Base-by-base conservation (phyloP, 2,113 vertebrate genomes). In the Crotalus horridus region DNA sequence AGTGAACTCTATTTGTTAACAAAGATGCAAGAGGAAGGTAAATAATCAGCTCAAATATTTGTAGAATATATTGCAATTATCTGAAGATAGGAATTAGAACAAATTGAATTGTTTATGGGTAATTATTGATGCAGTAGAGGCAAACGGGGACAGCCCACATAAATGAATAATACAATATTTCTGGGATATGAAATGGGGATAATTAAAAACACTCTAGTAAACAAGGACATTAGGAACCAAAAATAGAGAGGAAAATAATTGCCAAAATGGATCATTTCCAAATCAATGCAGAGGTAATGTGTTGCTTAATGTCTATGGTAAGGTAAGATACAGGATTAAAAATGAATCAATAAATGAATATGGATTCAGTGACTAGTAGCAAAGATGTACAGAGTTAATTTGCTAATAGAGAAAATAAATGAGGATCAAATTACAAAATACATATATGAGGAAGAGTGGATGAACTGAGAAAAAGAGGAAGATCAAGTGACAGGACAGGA, bases 31-130 rank as follows among this genome's bases (percentile, higher is more conserved):
- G 93, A 85, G 95, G 53, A 91, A 97, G 96, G 93, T 96, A 96
- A 96, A 95, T 96, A 89, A 94, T 94, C 95, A 92, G 85, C 92
- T 95, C 96, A 98, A 98, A 98, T 98, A 98, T 98, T 98, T 97
- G 96, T 96, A 91, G 64, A 96, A 93, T 93, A 96, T 97, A 98
- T 97, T 97, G 97, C 95, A 98, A 97, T 97, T 96, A 94, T 58
- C 74, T 94, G 64, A 96, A 93, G 93, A 93, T 94, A 94, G 90
- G 96, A 29, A 93, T 29, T 95, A 94, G 74, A 92, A 89, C 90
- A 96, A 95, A 90, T 1, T 2, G 92, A 89, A 91, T 56, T 95
- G 46, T 91, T 94, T 93, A 15, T 46, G 1, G 1, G 51, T 92
- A 90, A 90, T 87, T 89, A 55, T 33, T 59, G 58, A 91, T 94